These are phyloP conservation scores for Blennius ocellaris DNA, from an alignment of 2,113 vertebrate species.

Conservation along the genomic window DNA sequence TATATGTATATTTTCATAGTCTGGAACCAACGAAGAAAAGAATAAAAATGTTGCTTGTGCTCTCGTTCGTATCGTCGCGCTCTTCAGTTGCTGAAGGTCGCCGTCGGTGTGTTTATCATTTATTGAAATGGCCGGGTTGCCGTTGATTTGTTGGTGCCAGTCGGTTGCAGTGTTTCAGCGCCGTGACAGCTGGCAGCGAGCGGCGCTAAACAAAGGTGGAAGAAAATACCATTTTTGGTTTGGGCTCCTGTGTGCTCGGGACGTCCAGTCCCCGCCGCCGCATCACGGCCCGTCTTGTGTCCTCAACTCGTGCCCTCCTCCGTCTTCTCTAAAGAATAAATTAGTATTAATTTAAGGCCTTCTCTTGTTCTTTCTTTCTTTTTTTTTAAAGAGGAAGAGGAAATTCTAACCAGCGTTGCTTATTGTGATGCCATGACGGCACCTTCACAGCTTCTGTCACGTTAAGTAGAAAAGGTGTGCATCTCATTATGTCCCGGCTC, in stretches of 20 bases:
- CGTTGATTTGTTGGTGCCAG: conserved; percentile 36
- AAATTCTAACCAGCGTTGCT: conserved; percentile 21
- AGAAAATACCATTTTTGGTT: conserved; percentile 15
- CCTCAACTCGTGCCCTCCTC: conserved; percentile 3
- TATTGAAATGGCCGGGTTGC: conserved; percentile 22
- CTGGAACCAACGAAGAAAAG: background rate
- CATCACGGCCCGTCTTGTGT: conserved; percentile 35
- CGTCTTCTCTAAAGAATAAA: conserved; percentile 22
- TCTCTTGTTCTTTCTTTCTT: background rate
- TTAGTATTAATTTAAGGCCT: conserved; percentile 35
- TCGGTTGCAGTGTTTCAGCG: conserved; percentile 16
- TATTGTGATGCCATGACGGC: conserved; percentile 9
- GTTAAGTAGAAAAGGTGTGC: conserved; percentile 38
- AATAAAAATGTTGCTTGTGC: background rate
- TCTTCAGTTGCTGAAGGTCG: conserved; percentile 12
- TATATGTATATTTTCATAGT: background rate
- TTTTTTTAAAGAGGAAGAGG: conserved; percentile 28
- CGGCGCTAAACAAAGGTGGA: conserved; percentile 32
- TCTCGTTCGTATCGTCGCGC: conserved; percentile 4
- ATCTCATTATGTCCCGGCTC: conserved; percentile 21
- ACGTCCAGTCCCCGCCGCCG: conserved; percentile 35
- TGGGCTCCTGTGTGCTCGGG: conserved; percentile 5
- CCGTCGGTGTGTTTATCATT: conserved; percentile 1
- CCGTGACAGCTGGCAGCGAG: conserved; percentile 16
- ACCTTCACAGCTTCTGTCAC: conserved; percentile 16